Evolutionary conservation across 2,888 invertebrate species (phyloP), one percentile per base, ranked within the genome.

Genomic region (Idaea biselata): DNA sequence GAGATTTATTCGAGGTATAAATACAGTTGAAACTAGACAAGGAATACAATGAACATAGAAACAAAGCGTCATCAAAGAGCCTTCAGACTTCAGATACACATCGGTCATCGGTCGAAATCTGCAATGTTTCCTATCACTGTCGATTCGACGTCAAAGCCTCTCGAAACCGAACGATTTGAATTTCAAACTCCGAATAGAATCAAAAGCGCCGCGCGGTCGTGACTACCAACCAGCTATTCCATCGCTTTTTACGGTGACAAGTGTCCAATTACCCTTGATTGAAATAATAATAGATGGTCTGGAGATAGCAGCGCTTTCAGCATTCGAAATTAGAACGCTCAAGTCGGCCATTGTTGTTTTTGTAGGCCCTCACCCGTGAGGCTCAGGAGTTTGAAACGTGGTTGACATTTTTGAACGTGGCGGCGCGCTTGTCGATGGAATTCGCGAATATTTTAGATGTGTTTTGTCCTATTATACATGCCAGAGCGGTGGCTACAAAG

Each of bases 261-360:
- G 82, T 86, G 85, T 87, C 89, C 89, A 89, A 89, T 89, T 89
- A 89, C 84, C 82, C 81, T 77, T 83, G 87, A 89, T 88, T 87
- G 88, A 87, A 89, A 87, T 88, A 88, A 89, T 89, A 88, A 89
- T 87, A 86, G 86, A 83, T 76, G 74, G 76, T 66, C 71, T 69
- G 68, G 68, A 70, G 74, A 75, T 77, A 71, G 71, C 75, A 77
- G 77, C 83, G 83, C 79, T 77, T 74, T 72, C 81, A 80, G 88
- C 83, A 87, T 85, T 80, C 84, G 79, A 76, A 83, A 86, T 84
- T 79, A 83, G 33, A 59, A 18, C 58, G 58, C 60, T 32, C n/a
- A 62, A 68, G 58, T 58, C 54, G 63, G 61, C 60, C 65, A 62
- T 63, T 62, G 64, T 60, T 68, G 67, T 89, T 90, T 89, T 91